Evolutionary conservation across 2,113 vertebrate species (phyloP), one percentile per base, ranked within the genome.

Genomic region (Megaptera novaeangliae): DNA sequence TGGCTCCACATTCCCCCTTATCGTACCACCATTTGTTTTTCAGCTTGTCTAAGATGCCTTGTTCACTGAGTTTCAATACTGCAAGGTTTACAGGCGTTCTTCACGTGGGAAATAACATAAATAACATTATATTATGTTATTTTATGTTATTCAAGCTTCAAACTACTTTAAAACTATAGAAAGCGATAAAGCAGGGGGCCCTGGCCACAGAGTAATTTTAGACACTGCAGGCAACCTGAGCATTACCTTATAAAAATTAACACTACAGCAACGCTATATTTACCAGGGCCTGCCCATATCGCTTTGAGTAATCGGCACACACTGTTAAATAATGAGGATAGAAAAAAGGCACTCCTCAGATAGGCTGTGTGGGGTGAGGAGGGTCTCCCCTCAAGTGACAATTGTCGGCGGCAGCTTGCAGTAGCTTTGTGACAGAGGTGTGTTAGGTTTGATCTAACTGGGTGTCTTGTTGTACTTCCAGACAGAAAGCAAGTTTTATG

Each of bases 101-200:
- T 99, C 99, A 99, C 99, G 99, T 99, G 99, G 99, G 99, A 99
- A 99, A 99, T 99, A 99, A 99, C 99, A 99, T 99, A 99, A 99
- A 99, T 99, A 99, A 99, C 99, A 99, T 99, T 99, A 99, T 99
- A 99, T 99, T 99, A 99, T 99, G 99, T 99, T 99, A 99, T 99
- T 99, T 99, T 99, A 99, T 99, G 99, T 99, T 99, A 99, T 99
- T 99, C 99, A 99, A 99, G 99, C 99, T 99, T 99, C 99, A 99
- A 99, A 99, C 99, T 99, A 99, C 99, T 99, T 99, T 98, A 99
- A 99, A 99, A 99, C 99, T 99, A 99, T 99, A 99, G 99, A 99
- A 99, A 99, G 99, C 99, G 99, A 99, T 99, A 99, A 99, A 99
- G 99, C 99, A 99, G 99, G 99, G 98, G 99, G 97, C 99, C 99